Evolutionary conservation across 2,113 vertebrate genomes (phyloP).

Genomic region (Catagonus wagneri): DNA sequence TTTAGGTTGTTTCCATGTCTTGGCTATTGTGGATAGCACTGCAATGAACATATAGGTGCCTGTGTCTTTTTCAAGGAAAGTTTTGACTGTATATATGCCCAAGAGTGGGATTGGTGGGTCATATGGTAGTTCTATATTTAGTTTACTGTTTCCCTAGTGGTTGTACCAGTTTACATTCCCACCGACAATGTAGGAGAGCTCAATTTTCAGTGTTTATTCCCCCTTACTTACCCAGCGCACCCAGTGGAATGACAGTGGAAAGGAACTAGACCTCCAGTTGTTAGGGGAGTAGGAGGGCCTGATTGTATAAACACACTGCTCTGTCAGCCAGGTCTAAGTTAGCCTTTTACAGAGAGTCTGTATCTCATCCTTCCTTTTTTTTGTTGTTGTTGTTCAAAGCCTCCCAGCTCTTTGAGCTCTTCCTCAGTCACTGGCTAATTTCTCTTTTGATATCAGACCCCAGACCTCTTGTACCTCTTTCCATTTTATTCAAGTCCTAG

Average conservation of each 20-base stretch:
- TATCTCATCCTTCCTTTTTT: conserved; percentile 13
- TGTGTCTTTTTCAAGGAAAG: no score
- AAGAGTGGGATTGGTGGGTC: no score
- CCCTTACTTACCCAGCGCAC: not conserved
- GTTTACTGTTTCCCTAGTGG: no score
- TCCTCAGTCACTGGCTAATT: conserved; percentile 29
- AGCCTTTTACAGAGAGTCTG: not conserved
- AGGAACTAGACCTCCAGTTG: not conserved
- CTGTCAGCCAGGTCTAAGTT: not conserved
- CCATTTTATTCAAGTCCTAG: not conserved
- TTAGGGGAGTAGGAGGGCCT: not conserved
- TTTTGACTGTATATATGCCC: no score
- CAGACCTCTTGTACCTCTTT: conserved; percentile 15
- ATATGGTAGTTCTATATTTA: no score
- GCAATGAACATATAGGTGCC: no score
- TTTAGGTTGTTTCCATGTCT: no score
- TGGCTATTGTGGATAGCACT: no score
- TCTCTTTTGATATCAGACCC: conserved; percentile 29
- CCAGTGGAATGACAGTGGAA: not conserved
- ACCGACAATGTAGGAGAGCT: no score
- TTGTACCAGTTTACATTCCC: no score
- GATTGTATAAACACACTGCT: conserved; percentile 8
- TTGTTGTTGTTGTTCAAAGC: conserved; percentile 35
- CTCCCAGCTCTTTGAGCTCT: not conserved
- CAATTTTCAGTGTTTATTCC: not conserved